Percentiles rank a stretch among this genome's conserved stretches.
These are phyloP conservation scores for Lineus longissimus DNA, from an alignment of 1,140 invertebrate species.

Conservation along the genomic window DNA sequence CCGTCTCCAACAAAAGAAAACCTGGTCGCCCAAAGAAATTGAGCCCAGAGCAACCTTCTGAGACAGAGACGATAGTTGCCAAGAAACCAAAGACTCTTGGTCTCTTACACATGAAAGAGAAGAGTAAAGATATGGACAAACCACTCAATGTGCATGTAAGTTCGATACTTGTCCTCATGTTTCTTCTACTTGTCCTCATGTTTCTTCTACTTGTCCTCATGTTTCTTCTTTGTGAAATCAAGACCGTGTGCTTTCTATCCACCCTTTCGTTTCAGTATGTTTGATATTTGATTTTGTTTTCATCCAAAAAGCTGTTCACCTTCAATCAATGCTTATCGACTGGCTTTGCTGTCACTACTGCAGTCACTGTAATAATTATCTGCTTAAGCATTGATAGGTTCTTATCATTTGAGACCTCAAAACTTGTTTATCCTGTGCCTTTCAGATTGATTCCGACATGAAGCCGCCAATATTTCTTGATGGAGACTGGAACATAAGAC, in stretches of 20 bases:
- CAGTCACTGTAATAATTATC: too few species aligned
- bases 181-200: neutral
- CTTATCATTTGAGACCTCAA: too few species aligned
- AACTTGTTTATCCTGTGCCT: too few species aligned
- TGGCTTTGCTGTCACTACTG: too few species aligned
- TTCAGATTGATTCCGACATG: neutral
- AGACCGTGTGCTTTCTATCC: too few species aligned
- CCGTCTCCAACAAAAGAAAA: constrained; percentile 72
- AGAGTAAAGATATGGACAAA: constrained; percentile 5
- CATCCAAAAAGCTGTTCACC: too few species aligned
- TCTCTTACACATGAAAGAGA: constrained; percentile 25
- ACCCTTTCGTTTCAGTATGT: too few species aligned
- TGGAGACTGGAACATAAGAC: constrained; percentile 47
- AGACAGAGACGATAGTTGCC: constrained; percentile 73
- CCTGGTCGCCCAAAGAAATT: constrained; percentile 76
- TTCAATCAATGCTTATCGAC: too few species aligned
- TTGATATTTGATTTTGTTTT: too few species aligned
- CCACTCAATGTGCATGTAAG: neutral
- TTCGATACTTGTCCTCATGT: neutral
- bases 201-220: neutral
- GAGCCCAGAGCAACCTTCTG: constrained; percentile 60
- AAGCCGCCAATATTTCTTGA: constrained; percentile 36
- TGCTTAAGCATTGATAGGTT: too few species aligned
- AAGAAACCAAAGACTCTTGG: constrained; percentile 61
- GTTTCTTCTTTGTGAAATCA: too few species aligned